Percentiles rank a stretch among this genome's conserved stretches.
These are phyloP conservation scores for Phyllotreta cruciferae DNA, from an alignment of 2,888 invertebrate genomes.

Conservation along the genomic window DNA sequence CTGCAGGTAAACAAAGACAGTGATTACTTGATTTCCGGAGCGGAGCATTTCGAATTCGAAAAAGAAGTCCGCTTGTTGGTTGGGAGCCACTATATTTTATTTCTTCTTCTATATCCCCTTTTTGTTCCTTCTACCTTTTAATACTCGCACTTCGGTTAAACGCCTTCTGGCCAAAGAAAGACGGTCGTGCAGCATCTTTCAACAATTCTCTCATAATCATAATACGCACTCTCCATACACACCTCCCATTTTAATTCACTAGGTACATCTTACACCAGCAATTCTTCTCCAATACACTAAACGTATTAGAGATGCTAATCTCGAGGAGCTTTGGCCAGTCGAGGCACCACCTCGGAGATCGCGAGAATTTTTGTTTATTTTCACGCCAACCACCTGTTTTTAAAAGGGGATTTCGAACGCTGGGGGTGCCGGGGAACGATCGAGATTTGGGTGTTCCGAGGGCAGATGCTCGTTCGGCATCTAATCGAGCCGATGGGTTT, in stretches of 20 bases:
- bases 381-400: slow-evolving; percentile 32
- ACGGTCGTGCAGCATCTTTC: no score
- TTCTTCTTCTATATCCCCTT: slow-evolving; percentile 3
- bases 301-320: no score
- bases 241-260: no score
- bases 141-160: background rate
- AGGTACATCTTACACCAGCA: no score
- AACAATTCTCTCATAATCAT: no score
- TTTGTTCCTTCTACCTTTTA: background rate
- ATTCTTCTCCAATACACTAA: no score
- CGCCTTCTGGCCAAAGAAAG: slow-evolving; percentile 1
- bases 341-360: background rate
- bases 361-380: slow-evolving; percentile 17
- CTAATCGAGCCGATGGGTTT: slow-evolving; percentile 16
- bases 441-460: slow-evolving; percentile 21
- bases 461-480: slow-evolving; percentile 20
- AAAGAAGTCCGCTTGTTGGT: slow-evolving; percentile 29
- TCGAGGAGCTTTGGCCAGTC: no score
- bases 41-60: slow-evolving; percentile 34
- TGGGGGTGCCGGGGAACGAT: slow-evolving; percentile 20
- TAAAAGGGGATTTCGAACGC: slow-evolving; percentile 13
- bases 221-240: no score
- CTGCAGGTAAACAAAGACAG: slow-evolving; percentile 48
- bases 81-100: slow-evolving; percentile 24
- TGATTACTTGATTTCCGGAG: slow-evolving; percentile 49